These are phyloP conservation scores for Uria aalge DNA, from an alignment of 2,113 vertebrate genomes.

Conservation along the genomic window DNA sequence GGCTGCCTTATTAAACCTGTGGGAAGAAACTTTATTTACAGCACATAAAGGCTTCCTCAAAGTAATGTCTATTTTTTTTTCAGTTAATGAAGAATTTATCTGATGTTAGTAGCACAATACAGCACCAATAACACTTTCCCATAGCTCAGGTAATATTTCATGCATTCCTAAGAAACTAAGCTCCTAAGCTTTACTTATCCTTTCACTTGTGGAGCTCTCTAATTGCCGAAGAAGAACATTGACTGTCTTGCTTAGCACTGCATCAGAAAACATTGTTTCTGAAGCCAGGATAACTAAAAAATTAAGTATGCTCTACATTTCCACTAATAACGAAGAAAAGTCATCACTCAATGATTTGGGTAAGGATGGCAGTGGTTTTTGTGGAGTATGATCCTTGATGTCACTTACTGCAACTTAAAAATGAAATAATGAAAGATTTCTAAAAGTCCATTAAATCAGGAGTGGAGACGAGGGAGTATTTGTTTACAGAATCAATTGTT, in stretches of 20 bases:
- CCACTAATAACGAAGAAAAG: not conserved
- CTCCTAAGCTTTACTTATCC: not conserved
- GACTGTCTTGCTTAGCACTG: not conserved
- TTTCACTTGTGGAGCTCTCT: not conserved
- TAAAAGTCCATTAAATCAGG: not conserved
- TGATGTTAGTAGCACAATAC: not conserved
- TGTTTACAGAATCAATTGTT: conserved; percentile 41
- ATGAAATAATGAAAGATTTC: not conserved
- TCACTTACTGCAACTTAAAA: not conserved
- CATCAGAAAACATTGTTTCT: not conserved
- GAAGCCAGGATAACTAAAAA: not conserved
- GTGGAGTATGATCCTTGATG: not conserved
- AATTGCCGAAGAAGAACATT: not conserved
- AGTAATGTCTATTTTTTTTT: not conserved
- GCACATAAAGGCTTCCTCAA: not conserved
- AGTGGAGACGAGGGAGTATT: not conserved
- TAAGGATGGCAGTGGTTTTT: not conserved
- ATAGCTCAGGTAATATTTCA: conserved; percentile 5
- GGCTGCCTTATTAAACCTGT: conserved; percentile 28
- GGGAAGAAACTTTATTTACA: conserved; percentile 11
- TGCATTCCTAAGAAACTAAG: conserved; percentile 2
- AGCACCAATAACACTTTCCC: not conserved
- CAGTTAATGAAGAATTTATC: conserved; percentile 22
- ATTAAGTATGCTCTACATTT: not conserved
- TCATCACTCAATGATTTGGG: not conserved